Conservation (phyloP, 2,888 invertebrate species). For the Flabesymbios commensalis region DNA sequence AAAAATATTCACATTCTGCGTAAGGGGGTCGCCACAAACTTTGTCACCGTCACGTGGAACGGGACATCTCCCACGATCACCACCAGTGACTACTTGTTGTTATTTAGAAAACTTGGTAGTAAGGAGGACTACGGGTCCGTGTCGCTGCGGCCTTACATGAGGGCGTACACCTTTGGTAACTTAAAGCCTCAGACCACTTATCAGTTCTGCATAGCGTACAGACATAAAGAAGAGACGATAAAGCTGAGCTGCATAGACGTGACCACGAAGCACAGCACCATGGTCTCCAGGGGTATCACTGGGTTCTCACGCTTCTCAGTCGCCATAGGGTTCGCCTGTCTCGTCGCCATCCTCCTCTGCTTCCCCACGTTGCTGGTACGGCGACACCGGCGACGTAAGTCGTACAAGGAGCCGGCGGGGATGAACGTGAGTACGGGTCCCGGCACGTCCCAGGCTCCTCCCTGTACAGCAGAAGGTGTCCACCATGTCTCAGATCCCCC, state of each 20-base stretch:
- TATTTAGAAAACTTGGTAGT: constrained; percentile 50
- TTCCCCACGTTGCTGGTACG: constrained; percentile 54
- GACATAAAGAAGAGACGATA: constrained; percentile 31
- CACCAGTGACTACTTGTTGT: constrained; percentile 17
- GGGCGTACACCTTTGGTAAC: constrained; percentile 59
- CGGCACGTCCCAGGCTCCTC: constrained; percentile 1
- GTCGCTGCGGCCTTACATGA: constrained; percentile 45
- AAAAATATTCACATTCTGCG: not conserved
- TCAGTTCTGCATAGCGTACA: constrained; percentile 61
- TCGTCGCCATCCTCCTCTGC: constrained; percentile 52
- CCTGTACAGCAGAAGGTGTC: constrained; percentile 55
- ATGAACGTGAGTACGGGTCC: not conserved
- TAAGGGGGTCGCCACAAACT: constrained; percentile 9
- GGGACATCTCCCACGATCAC: constrained; percentile 15
- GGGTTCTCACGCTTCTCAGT: constrained; percentile 17
- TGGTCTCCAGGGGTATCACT: constrained; percentile 17
- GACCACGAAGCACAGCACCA: constrained; percentile 18
- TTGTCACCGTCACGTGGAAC: constrained; percentile 20
- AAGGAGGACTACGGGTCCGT: constrained; percentile 29
- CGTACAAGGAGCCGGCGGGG: constrained; percentile 52
- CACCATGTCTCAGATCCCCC: constrained; percentile 57
- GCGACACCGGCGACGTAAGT: constrained; percentile 52
- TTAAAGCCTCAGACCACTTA: constrained; percentile 60
- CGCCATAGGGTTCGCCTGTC: constrained; percentile 42
- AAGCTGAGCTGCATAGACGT: constrained; percentile 52